Percentiles rank a stretch among this genome's conserved stretches.
These are phyloP conservation scores for Onychostoma macrolepis DNA, from an alignment of 2,113 vertebrate genomes.

Conservation along the genomic window DNA sequence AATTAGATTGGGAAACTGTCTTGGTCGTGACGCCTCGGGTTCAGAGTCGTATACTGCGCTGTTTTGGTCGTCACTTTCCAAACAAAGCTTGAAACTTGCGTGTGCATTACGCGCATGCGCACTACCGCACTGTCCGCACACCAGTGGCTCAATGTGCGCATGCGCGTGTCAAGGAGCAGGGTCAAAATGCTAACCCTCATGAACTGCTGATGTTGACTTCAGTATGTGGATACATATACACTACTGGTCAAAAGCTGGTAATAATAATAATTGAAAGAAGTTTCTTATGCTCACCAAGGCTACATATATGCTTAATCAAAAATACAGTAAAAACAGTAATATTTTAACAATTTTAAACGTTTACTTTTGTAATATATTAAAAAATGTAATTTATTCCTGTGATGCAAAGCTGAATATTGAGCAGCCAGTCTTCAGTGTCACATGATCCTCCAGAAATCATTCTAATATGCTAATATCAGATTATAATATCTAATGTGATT, in stretches of 20 bases:
- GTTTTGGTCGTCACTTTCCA: conserved; percentile 5
- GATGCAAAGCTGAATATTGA: no score
- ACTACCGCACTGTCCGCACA: not conserved
- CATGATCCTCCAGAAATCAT: no score
- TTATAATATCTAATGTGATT: no score
- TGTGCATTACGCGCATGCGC: conserved; percentile 33
- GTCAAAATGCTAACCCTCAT: not conserved
- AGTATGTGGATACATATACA: not conserved
- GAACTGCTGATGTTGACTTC: not conserved
- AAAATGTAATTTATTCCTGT: no score
- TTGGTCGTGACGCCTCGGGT: not conserved
- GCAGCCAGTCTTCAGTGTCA: no score
- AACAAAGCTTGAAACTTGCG: conserved; percentile 4
- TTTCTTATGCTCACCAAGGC: not conserved
- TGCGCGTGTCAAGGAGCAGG: not conserved
- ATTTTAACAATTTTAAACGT: no score
- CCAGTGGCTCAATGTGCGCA: not conserved
- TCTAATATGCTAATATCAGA: no score
- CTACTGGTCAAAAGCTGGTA: no score
- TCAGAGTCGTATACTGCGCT: not conserved
- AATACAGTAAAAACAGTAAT: no score
- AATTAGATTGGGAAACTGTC: not conserved
- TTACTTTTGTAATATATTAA: no score
- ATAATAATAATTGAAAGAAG: no score
- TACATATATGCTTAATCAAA: no score